Conservation (phyloP, 2,113 vertebrate species). For the Notechis scutatus region DNA sequence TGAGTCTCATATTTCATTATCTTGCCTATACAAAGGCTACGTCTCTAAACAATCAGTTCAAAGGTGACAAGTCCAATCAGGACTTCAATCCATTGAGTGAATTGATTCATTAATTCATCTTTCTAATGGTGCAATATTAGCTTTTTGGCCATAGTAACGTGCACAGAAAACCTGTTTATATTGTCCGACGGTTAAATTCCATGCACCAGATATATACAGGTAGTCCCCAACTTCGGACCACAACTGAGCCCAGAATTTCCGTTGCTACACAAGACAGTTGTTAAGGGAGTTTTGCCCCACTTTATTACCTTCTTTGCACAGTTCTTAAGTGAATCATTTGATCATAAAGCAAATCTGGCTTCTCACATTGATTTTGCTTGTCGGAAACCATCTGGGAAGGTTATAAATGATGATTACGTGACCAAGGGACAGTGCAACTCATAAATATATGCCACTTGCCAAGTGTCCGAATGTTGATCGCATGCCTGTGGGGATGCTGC, state of each 20-base stretch:
- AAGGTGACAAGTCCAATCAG: not conserved
- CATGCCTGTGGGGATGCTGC: not conserved
- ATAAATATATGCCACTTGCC: not conserved
- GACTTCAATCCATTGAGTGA: not conserved
- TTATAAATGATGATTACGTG: not conserved
- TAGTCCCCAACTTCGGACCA: not conserved
- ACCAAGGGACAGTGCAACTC: not conserved
- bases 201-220: not conserved
- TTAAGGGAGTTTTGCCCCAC: not conserved
- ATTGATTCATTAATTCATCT: not conserved
- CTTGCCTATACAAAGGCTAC: not conserved
- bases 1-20: not conserved
- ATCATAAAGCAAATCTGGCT: not conserved
- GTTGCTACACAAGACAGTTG: not conserved
- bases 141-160: not conserved
- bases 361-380: not conserved
- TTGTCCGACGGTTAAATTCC: not conserved
- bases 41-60: not conserved
- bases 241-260: not conserved
- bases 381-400: not conserved
- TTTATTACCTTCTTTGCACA: not conserved
- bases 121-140: not conserved
- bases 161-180: not conserved
- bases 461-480: not conserved
- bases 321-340: not conserved